Conservation (phyloP, 2,113 vertebrate genomes). For the Osmerus mordax region DNA sequence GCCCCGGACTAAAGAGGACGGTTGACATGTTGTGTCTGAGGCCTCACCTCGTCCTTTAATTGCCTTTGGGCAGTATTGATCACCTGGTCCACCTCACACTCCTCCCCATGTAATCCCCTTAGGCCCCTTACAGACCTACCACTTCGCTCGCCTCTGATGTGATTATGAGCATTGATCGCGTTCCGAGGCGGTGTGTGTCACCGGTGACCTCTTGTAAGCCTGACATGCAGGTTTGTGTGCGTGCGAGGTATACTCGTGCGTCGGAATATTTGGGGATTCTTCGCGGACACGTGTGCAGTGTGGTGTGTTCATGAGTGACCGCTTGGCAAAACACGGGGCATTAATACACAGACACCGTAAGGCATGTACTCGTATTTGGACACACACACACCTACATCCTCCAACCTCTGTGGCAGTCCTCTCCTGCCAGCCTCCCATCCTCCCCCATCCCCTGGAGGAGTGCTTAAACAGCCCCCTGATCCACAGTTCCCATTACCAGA, state of each 20-base stretch:
- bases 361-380: not conserved
- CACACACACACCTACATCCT: not conserved
- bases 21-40: slow-evolving; percentile 43
- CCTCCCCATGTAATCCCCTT: slow-evolving; percentile 51
- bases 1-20: slow-evolving; percentile 1
- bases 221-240: not conserved
- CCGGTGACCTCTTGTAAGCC: not conserved
- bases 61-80: slow-evolving; percentile 59
- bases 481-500: slow-evolving; percentile 38
- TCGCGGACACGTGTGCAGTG: no score
- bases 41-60: slow-evolving; percentile 52
- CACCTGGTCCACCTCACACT: slow-evolving; percentile 41
- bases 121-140: slow-evolving; percentile 25
- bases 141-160: slow-evolving; percentile 35
- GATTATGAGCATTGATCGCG: slow-evolving; percentile 52
- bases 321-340: not conserved
- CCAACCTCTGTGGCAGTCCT: slow-evolving; percentile 1
- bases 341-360: not conserved
- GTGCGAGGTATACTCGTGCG: no score
- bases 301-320: not conserved
- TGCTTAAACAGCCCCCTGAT: slow-evolving; percentile 43
- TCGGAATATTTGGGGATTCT: no score
- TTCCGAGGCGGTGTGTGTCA: not conserved
- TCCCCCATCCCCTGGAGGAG: slow-evolving; percentile 18
- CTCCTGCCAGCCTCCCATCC: slow-evolving; percentile 14